phyloP scores from a whole-genome alignment of 2,888 invertebrate species.

The Parascotia fuliginaria region DNA sequence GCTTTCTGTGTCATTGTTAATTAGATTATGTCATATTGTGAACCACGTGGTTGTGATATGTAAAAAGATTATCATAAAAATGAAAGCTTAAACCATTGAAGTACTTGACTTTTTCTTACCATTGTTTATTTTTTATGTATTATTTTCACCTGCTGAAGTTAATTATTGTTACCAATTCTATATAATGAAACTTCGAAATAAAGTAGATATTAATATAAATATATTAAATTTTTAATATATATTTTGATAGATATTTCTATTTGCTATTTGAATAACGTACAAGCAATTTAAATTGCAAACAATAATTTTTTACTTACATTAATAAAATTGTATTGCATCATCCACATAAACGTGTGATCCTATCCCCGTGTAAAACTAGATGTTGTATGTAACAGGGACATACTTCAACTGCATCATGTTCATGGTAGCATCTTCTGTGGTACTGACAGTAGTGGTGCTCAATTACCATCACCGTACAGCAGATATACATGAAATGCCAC shows the following conservation, averaged over 20 bases:
- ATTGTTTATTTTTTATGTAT: conserved; percentile 16
- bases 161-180: too few species aligned
- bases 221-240: too few species aligned
- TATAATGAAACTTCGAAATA: too few species aligned
- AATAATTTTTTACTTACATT: too few species aligned
- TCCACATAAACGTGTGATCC: neutral
- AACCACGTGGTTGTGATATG: conserved; percentile 27
- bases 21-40: conserved; percentile 33
- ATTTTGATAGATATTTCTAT: too few species aligned
- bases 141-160: conserved; percentile 21
- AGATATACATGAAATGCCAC: conserved; percentile 98
- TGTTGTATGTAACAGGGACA: conserved; percentile 89
- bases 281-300: too few species aligned
- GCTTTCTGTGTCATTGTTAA: conserved; percentile 52
- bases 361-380: conserved; percentile 13
- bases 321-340: neutral
- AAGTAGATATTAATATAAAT: too few species aligned
- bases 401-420: conserved; percentile 99
- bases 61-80: conserved; percentile 33
- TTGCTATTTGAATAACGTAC: too few species aligned
- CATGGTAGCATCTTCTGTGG: conserved; percentile 99
- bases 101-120: conserved; percentile 67
- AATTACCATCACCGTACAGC: conserved; percentile 99
- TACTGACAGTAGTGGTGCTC: conserved; percentile 97
- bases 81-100: conserved; percentile 21